These are phyloP conservation scores for Melieria crassipennis DNA, from an alignment of 2,888 invertebrate species.

Conservation along the genomic window DNA sequence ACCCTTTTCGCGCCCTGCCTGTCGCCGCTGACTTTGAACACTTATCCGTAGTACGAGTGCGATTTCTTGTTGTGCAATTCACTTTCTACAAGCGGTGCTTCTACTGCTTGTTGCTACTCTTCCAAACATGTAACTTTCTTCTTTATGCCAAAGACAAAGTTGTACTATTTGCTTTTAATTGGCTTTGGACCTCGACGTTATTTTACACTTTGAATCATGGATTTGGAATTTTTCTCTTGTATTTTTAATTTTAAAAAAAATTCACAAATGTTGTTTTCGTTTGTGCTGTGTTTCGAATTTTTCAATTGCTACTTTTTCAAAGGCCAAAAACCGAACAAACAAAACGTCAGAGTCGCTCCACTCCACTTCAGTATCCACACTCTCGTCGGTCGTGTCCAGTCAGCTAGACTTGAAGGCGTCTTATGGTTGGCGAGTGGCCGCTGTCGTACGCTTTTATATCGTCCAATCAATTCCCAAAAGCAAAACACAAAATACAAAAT, in stretches of 20 bases:
- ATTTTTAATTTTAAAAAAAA: neutral
- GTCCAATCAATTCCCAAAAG: slow-evolving; percentile 33
- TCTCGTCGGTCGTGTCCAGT: slow-evolving; percentile 60
- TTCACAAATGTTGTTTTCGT: neutral
- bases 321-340: slow-evolving; percentile 43
- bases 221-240: neutral
- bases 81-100: neutral
- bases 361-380: slow-evolving; percentile 60
- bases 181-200: too few species aligned
- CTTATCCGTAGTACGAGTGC: slow-evolving; percentile 1
- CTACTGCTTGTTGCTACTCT: neutral
- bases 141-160: slow-evolving; percentile 47
- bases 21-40: slow-evolving; percentile 17
- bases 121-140: slow-evolving; percentile 47
- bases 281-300: slow-evolving; percentile 15
- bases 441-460: slow-evolving; percentile 63
- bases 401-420: slow-evolving; percentile 67
- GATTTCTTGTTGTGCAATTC: neutral
- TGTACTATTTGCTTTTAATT: slow-evolving; percentile 38
- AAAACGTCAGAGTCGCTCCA: slow-evolving; percentile 37
- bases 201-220: too few species aligned
- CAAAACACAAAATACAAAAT: slow-evolving; percentile 18
- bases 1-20: slow-evolving; percentile 13
- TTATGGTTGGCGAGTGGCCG: slow-evolving; percentile 62
- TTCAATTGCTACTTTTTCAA: slow-evolving; percentile 32